Base-by-base conservation (phyloP, 2,888 invertebrate species). In the Entomobrya multifasciata region DNA sequence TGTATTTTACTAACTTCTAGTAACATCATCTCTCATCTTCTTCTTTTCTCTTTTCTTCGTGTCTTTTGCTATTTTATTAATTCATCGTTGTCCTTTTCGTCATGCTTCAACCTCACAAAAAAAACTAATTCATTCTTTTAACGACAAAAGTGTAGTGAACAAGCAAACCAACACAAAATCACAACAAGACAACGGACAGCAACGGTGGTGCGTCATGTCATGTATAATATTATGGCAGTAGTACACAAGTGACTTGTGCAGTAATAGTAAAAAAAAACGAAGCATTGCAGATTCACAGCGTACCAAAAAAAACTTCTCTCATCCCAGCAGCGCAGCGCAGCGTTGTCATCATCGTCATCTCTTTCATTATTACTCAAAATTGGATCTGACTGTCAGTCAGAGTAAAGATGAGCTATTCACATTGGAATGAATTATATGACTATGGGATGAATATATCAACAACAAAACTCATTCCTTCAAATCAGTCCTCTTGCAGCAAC, bases 21-120 rank as follows among this genome's bases (percentile, higher is more conserved):
- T 55, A 76, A 76, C 76, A 76, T 76, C 76, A 76, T 76, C n/a
- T n/a, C n/a, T n/a, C n/a, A n/a, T n/a, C n/a, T n/a, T n/a, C 76
- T 41, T 57, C 62, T 67, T 49, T 30, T 67, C 52, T 67, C 55
- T 80, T 72, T 72, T 72, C 72, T 49, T 72, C 72, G 72, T n/a
- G n/a, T n/a, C n/a, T n/a, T n/a, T n/a, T n/a, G n/a, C 72, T 49
- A 72, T n/a, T n/a, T 72, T 72, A 72, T 72, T 72, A 72, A 49
- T 49, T 72, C 52, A 47, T 47, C 52, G 25, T 72, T 72, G 72
- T 72, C 72, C 49, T 72, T n/a, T 72, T 72, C 72, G 72, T 72
- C 72, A 72, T 72, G 72, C 72, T 27, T 52, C 72, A 52, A 17
- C 72, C 72, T 72, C 72, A 49, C 72, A 72, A 30, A n/a, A n/a